Conservation (phyloP, 2,113 vertebrate genomes). For the Triplophysa siluroides region DNA sequence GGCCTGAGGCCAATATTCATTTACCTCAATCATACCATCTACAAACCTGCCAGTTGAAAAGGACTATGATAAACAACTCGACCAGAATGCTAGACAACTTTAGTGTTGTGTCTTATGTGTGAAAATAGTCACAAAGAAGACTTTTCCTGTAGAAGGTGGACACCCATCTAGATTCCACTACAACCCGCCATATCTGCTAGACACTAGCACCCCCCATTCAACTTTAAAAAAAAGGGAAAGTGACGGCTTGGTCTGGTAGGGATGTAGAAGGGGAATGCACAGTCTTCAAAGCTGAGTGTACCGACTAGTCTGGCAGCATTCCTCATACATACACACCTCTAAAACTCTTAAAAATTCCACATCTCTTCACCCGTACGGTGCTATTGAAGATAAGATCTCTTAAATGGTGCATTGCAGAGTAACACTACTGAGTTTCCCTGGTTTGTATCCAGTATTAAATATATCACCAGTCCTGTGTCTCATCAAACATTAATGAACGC, state of each 20-base stretch:
- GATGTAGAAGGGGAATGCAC: constrained; percentile 50
- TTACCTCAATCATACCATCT: constrained; percentile 3
- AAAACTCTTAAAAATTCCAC: constrained; percentile 44
- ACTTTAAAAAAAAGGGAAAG: no score
- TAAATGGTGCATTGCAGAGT: not conserved
- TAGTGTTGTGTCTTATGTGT: no score
- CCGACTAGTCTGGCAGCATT: constrained; percentile 54
- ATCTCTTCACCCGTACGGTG: constrained; percentile 29
- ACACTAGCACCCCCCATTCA: no score
- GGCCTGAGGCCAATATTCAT: constrained; percentile 28
- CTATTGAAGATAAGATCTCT: not conserved
- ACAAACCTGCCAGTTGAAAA: not conserved
- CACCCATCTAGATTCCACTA: not conserved
- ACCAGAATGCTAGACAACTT: not conserved
- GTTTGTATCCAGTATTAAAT: constrained; percentile 23
- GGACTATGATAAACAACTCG: not conserved
- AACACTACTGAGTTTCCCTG: not conserved
- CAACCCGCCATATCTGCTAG: not conserved
- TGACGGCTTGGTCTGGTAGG: constrained; percentile 41
- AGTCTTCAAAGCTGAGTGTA: constrained; percentile 35
- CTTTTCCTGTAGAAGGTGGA: not conserved
- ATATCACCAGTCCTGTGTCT: constrained; percentile 27
- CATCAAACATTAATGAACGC: constrained; percentile 38
- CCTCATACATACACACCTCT: constrained; percentile 33
- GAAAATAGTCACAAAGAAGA: no score